A percentile compares a stretch with the other conserved stretches of the same genome.
phyloP scores from a whole-genome alignment of 2,888 invertebrate species.

The Nomada lathburiana region DNA sequence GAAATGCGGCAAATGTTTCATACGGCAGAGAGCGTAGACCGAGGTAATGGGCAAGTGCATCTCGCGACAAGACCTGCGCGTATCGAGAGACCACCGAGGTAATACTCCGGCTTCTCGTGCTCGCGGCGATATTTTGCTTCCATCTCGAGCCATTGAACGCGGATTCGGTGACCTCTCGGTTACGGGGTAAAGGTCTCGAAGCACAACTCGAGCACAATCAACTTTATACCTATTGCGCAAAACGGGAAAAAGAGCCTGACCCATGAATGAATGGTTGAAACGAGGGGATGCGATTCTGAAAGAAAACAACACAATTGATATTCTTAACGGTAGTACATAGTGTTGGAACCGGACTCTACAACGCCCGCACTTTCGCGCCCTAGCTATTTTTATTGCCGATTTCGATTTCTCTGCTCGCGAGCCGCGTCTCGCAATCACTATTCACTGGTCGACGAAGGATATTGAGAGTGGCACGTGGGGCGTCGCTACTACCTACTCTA shows the following conservation, averaged over 20 bases:
- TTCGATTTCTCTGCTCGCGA: not conserved
- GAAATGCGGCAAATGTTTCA: not conserved
- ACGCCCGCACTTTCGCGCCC: constrained; percentile 20
- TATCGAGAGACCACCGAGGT: constrained; percentile 27
- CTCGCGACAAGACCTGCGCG: constrained; percentile 21
- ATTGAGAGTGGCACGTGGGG: not conserved
- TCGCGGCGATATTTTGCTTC: too few species aligned
- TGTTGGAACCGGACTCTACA: constrained; percentile 32
- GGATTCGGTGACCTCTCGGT: constrained; percentile 26
- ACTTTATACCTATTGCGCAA: constrained; percentile 83
- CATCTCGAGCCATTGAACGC: not conserved
- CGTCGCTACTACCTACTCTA: not conserved
- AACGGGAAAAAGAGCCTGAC: constrained; percentile 85
- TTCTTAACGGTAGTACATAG: constrained; percentile 68
- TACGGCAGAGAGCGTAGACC: not conserved
- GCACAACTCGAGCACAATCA: constrained; percentile 56
- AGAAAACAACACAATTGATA: constrained; percentile 83
- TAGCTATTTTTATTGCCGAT: not conserved
- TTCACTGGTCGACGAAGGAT: not conserved
- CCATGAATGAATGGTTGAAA: constrained; percentile 84
- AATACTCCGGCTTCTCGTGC: not conserved
- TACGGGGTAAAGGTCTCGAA: constrained; percentile 22
- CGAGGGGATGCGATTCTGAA: constrained; percentile 84
- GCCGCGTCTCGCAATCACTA: not conserved
- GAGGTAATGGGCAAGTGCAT: constrained; percentile 26